Evolutionary conservation across 2,113 vertebrate genomes (phyloP).

Genomic region (Alouatta palliata): DNA sequence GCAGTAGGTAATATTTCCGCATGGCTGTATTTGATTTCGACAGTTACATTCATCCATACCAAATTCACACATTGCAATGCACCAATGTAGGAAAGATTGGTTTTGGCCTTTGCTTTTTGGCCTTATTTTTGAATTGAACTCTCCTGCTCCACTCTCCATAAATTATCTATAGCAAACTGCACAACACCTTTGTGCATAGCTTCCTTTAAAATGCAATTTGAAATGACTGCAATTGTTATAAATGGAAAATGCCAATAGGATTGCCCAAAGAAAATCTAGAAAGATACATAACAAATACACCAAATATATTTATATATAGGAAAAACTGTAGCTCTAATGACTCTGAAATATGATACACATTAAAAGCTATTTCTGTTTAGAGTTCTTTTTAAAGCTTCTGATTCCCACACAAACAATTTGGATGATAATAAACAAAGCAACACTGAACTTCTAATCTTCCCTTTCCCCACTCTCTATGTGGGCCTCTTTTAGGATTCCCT

Average conservation of each 20-base stretch:
- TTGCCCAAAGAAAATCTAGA: slow-evolving; percentile 10
- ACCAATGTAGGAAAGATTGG: neutral
- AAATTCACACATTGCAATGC: slow-evolving; percentile 8
- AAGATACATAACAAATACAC: slow-evolving; percentile 30
- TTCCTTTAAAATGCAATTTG: slow-evolving; percentile 54
- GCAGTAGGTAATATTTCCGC: slow-evolving; percentile 47
- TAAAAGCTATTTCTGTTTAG: slow-evolving; percentile 53
- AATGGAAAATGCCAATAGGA: slow-evolving; percentile 46
- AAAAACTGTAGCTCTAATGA: slow-evolving; percentile 49
- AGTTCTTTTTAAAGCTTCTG: slow-evolving; percentile 47
- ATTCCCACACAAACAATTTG: slow-evolving; percentile 40
- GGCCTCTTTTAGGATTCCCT: neutral
- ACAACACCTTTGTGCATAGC: slow-evolving; percentile 24
- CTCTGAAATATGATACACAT: slow-evolving; percentile 56
- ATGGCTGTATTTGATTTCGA: slow-evolving; percentile 34
- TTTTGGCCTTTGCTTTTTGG: neutral
- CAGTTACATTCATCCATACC: neutral
- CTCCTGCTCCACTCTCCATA: slow-evolving; percentile 1
- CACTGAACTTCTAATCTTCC: neutral
- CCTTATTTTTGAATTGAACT: slow-evolving; percentile 49
- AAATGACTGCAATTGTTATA: slow-evolving; percentile 46
- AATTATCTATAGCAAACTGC: slow-evolving; percentile 45
- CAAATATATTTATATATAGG: neutral
- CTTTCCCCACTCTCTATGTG: neutral
- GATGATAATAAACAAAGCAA: slow-evolving; percentile 27